phyloP scores from a whole-genome alignment of 2,797 vertebrate species.

The Emydoidea blandingii region DNA sequence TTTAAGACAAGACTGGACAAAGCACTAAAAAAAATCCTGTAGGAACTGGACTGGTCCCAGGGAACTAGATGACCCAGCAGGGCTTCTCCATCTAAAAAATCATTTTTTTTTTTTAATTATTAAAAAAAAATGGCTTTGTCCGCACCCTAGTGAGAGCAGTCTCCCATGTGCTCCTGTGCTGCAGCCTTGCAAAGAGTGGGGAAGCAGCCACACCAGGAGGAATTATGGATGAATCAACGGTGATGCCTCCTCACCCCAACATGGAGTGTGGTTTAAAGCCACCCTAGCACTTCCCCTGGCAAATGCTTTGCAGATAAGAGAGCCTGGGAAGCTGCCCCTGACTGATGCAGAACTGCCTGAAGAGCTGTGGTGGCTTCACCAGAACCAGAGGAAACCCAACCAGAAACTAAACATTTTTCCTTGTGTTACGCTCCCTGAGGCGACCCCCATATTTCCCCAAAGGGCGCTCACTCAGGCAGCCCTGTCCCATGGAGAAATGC shows the following conservation, averaged over 20 bases:
- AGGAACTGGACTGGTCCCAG: neutral
- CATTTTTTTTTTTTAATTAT: neutral
- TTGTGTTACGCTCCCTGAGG: neutral
- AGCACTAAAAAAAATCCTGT: neutral
- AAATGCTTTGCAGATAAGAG: accelerated
- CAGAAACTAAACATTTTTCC: neutral
- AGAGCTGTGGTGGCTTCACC: accelerated
- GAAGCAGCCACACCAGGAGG: neutral
- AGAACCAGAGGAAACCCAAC: neutral
- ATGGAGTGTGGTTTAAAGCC: no score
- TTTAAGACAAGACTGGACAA: neutral
- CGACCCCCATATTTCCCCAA: accelerated
- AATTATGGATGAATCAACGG: neutral
- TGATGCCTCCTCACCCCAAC: neutral
- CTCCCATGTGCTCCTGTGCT: neutral
- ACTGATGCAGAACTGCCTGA: neutral
- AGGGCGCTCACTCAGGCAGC: neutral
- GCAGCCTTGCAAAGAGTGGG: neutral
- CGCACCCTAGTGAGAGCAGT: neutral
- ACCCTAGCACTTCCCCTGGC: neutral
- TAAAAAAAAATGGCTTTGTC: neutral
- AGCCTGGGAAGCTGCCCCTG: neutral
- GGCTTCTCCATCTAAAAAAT: neutral
- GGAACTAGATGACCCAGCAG: neutral
- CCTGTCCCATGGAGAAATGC: accelerated